phyloP scores from a whole-genome alignment of 2,888 invertebrate species.

The Seira musarum region DNA sequence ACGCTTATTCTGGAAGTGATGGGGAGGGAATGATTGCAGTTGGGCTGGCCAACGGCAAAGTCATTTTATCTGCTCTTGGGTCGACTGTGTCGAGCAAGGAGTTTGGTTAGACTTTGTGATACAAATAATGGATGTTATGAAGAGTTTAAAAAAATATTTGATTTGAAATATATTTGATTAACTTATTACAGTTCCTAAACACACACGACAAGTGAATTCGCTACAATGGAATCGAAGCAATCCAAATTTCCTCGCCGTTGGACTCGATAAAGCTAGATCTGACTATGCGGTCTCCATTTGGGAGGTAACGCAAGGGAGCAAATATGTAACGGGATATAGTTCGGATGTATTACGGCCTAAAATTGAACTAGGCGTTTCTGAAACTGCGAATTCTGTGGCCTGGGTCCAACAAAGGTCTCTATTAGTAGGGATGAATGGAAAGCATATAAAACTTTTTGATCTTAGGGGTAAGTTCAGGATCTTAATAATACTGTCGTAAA shows the following conservation, averaged over 20 bases:
- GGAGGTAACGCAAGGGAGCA: constrained; percentile 81
- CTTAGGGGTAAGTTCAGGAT: constrained; percentile 81
- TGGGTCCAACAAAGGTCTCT: constrained; percentile 88
- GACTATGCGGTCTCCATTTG: constrained; percentile 92
- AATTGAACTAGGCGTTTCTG: constrained; percentile 86
- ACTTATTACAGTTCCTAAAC: constrained; percentile 82
- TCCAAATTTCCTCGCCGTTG: constrained; percentile 86
- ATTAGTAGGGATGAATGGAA: constrained; percentile 91
- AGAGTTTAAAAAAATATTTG: too few species aligned
- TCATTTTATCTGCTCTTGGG: constrained; percentile 82
- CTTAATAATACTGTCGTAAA: too few species aligned
- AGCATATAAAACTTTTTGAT: constrained; percentile 90
- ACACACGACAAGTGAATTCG: constrained; percentile 88
- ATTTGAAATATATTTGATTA: too few species aligned
- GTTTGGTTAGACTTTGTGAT: constrained; percentile 73
- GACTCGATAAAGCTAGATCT: constrained; percentile 90
- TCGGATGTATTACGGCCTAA: constrained; percentile 77
- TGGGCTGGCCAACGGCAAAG: constrained; percentile 91
- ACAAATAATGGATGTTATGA: too few species aligned
- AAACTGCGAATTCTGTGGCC: constrained; percentile 86
- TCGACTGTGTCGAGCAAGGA: constrained; percentile 83
- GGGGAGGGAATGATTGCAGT: constrained; percentile 88
- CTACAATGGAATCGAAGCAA: constrained; percentile 91
- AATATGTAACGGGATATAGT: constrained; percentile 71
- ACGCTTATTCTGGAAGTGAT: constrained; percentile 85